Base-by-base conservation (phyloP, 2,113 vertebrate species). In the Drymodes brunneopygia region DNA sequence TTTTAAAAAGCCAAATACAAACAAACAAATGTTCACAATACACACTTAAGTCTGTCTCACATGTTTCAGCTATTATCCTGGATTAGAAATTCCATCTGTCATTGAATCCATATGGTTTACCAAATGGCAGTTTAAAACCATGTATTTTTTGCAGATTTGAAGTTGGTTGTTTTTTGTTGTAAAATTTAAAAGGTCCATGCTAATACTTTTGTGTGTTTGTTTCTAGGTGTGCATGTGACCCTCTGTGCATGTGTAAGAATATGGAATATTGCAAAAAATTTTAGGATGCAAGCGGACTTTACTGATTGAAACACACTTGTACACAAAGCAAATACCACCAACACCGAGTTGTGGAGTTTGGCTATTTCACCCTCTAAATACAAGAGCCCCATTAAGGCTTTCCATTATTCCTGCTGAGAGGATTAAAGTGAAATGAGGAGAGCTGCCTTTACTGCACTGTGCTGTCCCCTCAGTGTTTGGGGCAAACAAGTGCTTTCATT, bases 31-130 rank as follows among this genome's bases (percentile, higher is more conserved):
- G 83, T 95, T 95, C 75, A 67, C 50, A 87, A 94, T 93, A 96
- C 95, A 38, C 93, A 92, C 92, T 98, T 97, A 96, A 92, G 93
- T 91, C 81, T 78, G 93, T 66, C 94, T 97, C 98, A 97, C 97
- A 97, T 98, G 94, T 97, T 97, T 95, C 84, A 94, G 91, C 95
- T 77, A 91, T 93, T 82, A 91, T 86, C 80, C 95, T 92, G 96
- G 96, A 93, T 96, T 96, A 95, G 83, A 95, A 94, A 89, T 97
- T 94, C 92, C 77, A 73, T 94, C 92, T 93, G 88, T 98, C 97
- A 98, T 98, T 98, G 96, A 96, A 97, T 97, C 97, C 98, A 98
- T 97, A 98, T 98, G 98, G 92, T 94, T 97, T 89, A 70, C 92
- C 96, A 97, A 96, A 95, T 80, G 86, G 81, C 62, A 62, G 79